Conservation (phyloP, 2,797 vertebrate genomes). For the Melanogrammus aeglefinus region DNA sequence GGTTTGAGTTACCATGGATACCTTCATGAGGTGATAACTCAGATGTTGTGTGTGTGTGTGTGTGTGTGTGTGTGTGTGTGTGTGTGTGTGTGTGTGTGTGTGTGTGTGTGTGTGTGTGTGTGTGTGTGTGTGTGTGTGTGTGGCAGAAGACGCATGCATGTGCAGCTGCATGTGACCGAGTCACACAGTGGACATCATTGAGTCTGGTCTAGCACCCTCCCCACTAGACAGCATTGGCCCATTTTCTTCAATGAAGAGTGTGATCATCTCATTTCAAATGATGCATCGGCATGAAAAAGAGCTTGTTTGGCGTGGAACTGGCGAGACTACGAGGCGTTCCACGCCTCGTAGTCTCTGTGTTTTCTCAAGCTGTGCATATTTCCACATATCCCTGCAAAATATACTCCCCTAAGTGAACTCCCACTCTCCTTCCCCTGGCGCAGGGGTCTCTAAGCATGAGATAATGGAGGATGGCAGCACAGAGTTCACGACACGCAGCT, state of each 20-base stretch:
- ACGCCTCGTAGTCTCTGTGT: too few relatives aligned
- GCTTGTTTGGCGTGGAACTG: not conserved
- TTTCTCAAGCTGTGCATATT: not conserved
- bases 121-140: not conserved
- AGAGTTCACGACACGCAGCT: not conserved
- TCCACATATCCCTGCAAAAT: not conserved
- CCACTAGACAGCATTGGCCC: not conserved
- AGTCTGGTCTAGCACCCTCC: not conserved
- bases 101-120: not conserved
- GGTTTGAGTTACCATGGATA: slow-evolving; percentile 67
- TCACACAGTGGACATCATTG: not conserved
- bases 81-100: not conserved
- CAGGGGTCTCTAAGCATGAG: not conserved
- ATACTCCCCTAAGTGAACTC: not conserved
- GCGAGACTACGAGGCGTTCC: too few relatives aligned
- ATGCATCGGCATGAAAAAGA: not conserved
- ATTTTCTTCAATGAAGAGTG: not conserved
- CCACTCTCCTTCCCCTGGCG: not conserved
- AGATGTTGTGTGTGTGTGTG: not conserved
- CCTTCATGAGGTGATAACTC: slow-evolving; percentile 11
- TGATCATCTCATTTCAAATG: not conserved
- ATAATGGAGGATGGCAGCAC: not conserved
- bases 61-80: not conserved
- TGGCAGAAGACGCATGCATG: not conserved
- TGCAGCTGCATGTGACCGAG: not conserved